Base-by-base conservation (phyloP, 2,113 vertebrate species). In the Pica pica region DNA sequence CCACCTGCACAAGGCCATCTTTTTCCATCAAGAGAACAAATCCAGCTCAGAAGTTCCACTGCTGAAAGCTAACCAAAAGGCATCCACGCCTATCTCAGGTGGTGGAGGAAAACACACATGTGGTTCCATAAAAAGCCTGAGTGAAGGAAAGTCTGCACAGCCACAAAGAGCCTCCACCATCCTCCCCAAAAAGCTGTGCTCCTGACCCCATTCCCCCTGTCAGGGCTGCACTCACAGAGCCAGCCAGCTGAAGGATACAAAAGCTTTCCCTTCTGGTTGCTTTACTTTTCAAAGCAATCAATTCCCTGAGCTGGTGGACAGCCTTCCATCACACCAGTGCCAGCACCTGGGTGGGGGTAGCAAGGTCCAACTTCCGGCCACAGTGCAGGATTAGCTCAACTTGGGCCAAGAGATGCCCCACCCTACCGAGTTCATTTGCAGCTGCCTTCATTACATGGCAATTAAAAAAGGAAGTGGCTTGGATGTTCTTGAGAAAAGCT, bases 221-320 rank as follows among this genome's bases (percentile, higher is more conserved):
- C 61, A 42, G 42, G 27, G 52, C n/a, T 60, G 23, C 20, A 22
- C 14, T 20, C 30, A 7, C 24, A 70, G 46, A 68, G 39, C 41
- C 0, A 0, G 56, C 8, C 41, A 41, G 8, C 7, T 30, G 49
- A 79, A 59, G 1, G 4, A 16, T 4, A 55, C 0, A 1, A 55
- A 26, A 87, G 6, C 7, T 26, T 37, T 26, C 33, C 39, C 35
- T 74, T 35, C 37, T 42, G 31, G 26, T 11, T 71, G 18, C 47
- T 59, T 77, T 6, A 42, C 9, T 74, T 77, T 39, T 6, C 22
- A 55, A 68, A 70, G 1, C 74, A 59, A 67, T 17, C 15, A 16
- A 16, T 11, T 53, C 30, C 24, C 44, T 1, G 2, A 55, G 42
- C 14, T 26, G 61, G 33, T 33, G 28, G 37, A 27, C 21, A 49